Evolutionary conservation across 1,140 invertebrate species (phyloP).

Genomic region (Planococcus citri): DNA sequence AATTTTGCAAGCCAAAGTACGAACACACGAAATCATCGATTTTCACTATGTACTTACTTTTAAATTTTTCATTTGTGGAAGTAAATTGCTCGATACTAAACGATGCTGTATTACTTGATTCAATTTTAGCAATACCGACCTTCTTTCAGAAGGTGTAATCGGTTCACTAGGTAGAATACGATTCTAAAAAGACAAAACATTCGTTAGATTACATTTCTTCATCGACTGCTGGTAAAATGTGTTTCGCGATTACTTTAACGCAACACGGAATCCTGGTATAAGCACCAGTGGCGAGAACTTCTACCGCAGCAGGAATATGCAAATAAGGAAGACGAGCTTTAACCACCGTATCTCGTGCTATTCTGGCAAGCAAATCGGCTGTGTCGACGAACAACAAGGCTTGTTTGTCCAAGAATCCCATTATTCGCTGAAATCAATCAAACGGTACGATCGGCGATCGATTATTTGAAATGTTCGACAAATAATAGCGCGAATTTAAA

Average conservation of each 20-base stretch:
- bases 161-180: constrained; percentile 89
- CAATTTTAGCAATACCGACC: constrained; percentile 66
- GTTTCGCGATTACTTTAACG: constrained; percentile 47
- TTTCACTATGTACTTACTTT: constrained; percentile 53
- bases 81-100: constrained; percentile 78
- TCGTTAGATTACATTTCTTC: too few species aligned
- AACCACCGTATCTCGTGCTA: constrained; percentile 89
- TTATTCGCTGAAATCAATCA: constrained; percentile 64
- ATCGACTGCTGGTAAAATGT: not conserved
- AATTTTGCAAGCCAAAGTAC: too few species aligned
- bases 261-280: constrained; percentile 83
- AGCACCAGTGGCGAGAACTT: constrained; percentile 91
- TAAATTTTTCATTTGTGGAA: constrained; percentile 85
- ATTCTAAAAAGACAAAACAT: constrained; percentile 44
- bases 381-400: constrained; percentile 92
- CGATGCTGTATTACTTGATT: constrained; percentile 94
- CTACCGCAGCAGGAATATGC: constrained; percentile 93
- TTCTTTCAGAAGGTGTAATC: constrained; percentile 73
- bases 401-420: constrained; percentile 93
- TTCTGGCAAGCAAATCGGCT: constrained; percentile 85
- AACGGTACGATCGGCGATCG: too few species aligned
- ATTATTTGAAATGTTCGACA: too few species aligned
- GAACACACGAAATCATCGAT: too few species aligned
- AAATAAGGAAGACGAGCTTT: constrained; percentile 92
- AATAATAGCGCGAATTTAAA: too few species aligned